Percentiles rank a stretch among this genome's conserved stretches.
phyloP scores from a whole-genome alignment of 2,888 invertebrate species.

The Sisyra terminalis region DNA sequence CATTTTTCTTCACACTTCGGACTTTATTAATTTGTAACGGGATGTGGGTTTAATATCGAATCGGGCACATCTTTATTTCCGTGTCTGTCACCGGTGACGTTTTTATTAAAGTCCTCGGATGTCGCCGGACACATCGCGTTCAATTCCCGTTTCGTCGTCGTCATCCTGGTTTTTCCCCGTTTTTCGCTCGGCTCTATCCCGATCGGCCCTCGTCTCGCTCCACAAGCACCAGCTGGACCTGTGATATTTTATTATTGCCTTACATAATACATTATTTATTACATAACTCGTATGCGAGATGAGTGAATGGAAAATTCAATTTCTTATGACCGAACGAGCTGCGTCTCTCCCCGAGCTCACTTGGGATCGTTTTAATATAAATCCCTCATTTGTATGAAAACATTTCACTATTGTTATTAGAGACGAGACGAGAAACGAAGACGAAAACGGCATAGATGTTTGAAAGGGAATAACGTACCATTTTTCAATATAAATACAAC shows the following conservation, averaged over 20 bases:
- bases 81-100: slow-evolving; percentile 17
- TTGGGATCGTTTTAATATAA: too few species aligned
- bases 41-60: slow-evolving; percentile 6
- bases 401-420: too few species aligned
- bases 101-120: slow-evolving; percentile 21
- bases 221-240: neutral
- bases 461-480: too few species aligned
- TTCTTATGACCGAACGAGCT: too few species aligned
- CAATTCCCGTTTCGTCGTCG: too few species aligned
- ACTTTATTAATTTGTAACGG: slow-evolving; percentile 5
- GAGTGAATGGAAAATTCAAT: too few species aligned
- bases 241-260: slow-evolving; percentile 25
- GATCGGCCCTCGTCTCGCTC: neutral
- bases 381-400: too few species aligned
- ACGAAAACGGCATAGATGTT: too few species aligned
- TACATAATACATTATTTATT: slow-evolving; percentile 22
- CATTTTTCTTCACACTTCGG: slow-evolving; percentile 6
- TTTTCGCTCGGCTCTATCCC: neutral
- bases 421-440: too few species aligned
- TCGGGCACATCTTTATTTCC: slow-evolving; percentile 8
- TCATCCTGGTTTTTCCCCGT: neutral
- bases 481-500: too few species aligned
- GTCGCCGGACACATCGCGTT: slow-evolving; percentile 17
- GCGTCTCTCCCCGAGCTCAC: too few species aligned
- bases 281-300: neutral